These are phyloP conservation scores for Periophthalmus modestus DNA, from an alignment of 2,113 vertebrate species.

Conservation along the genomic window DNA sequence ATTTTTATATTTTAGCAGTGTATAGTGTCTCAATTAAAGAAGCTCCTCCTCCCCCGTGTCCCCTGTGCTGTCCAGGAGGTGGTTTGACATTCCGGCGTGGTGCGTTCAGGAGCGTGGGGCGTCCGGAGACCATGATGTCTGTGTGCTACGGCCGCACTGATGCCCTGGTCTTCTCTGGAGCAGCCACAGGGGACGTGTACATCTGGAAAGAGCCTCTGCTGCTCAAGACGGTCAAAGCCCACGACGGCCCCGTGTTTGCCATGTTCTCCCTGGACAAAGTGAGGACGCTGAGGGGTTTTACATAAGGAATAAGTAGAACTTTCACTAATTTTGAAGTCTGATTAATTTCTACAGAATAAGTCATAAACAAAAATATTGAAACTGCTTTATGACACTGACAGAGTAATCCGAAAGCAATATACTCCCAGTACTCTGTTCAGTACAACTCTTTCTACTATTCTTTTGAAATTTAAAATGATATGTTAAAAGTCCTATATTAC, in stretches of 20 bases:
- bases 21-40: no score
- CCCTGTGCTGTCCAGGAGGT: slow-evolving; percentile 78
- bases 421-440: no score
- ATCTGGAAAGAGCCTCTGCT: slow-evolving; percentile 91
- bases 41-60: no score
- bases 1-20: no score
- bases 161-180: slow-evolving; percentile 90
- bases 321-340: background rate
- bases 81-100: slow-evolving; percentile 89
- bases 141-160: slow-evolving; percentile 89
- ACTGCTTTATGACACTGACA: no score
- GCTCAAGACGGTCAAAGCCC: slow-evolving; percentile 92
- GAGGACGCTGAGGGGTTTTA: background rate
- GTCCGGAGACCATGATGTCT: slow-evolving; percentile 94
- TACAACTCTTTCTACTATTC: no score
- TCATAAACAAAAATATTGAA: no score
- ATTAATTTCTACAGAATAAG: background rate
- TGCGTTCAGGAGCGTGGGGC: slow-evolving; percentile 82
- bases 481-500: no score
- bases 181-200: slow-evolving; percentile 92
- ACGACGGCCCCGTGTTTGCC: slow-evolving; percentile 93
- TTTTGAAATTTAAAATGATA: no score
- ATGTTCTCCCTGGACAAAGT: slow-evolving; percentile 98
- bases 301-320: no score
- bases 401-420: no score